A percentile compares a stretch with the other conserved stretches of the same genome.
Conservation (phyloP, 2,797 vertebrate species). For the Clamator glandarius region DNA sequence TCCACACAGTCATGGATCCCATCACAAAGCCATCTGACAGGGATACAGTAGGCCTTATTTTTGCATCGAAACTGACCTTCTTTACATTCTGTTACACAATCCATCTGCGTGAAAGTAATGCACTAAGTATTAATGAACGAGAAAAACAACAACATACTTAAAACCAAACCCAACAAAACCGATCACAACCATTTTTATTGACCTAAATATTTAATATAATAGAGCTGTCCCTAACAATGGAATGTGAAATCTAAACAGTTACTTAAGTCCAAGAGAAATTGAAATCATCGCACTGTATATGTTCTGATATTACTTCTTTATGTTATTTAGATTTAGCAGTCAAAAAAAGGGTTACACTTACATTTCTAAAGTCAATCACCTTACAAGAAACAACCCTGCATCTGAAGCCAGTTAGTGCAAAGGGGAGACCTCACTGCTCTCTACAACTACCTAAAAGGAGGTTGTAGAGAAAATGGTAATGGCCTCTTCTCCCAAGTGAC, state of each 20-base stretch:
- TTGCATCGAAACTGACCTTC: slow-evolving; percentile 94
- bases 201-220: not conserved
- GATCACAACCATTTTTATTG: not conserved
- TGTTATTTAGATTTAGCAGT: not conserved
- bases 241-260: not conserved
- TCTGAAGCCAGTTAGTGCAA: accelerated
- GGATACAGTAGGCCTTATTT: slow-evolving; percentile 95
- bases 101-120: slow-evolving; percentile 79
- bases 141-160: not conserved
- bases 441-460: no score
- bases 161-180: not conserved
- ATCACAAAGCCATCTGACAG: slow-evolving; percentile 94
- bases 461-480: no score
- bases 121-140: not conserved
- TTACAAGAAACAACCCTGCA: not conserved
- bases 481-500: no score
- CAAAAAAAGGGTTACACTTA: not conserved
- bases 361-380: not conserved
- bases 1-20: slow-evolving; percentile 95
- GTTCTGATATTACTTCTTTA: not conserved
- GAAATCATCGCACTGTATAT: not conserved
- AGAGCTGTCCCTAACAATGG: not conserved
- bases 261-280: not conserved
- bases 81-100: slow-evolving; percentile 93
- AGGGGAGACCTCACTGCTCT: no score